Evolutionary conservation across 2,113 vertebrate genomes (phyloP).

Genomic region (Halcyon senegalensis): DNA sequence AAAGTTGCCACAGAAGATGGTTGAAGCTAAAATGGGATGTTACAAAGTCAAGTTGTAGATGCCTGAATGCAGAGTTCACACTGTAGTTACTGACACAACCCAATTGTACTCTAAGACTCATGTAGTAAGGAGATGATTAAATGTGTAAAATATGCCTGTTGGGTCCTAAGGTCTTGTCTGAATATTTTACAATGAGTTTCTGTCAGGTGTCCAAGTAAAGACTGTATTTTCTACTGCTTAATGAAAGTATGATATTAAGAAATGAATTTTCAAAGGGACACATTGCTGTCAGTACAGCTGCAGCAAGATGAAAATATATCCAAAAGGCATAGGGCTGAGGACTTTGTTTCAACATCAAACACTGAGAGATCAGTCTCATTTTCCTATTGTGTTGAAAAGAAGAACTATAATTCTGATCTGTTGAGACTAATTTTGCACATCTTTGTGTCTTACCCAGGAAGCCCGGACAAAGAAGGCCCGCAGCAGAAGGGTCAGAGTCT

Average conservation of each 20-base stretch:
- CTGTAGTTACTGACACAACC: neutral
- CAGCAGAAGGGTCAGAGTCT: neutral
- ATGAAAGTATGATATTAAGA: neutral
- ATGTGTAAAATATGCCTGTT: neutral
- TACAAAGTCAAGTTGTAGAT: neutral
- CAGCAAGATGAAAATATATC: neutral
- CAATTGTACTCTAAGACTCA: neutral
- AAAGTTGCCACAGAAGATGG: neutral
- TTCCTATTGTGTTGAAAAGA: neutral
- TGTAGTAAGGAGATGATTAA: neutral
- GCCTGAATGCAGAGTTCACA: neutral
- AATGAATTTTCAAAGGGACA: conserved; percentile 25
- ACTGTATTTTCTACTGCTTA: neutral
- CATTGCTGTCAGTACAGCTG: neutral
- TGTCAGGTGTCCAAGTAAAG: neutral
- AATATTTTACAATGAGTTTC: neutral
- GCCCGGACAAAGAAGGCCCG: neutral
- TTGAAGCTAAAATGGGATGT: neutral
- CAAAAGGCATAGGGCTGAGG: neutral
- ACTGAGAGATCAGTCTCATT: neutral
- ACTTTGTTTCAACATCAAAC: conserved; percentile 24
- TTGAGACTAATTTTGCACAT: neutral
- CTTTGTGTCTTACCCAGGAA: accelerated
- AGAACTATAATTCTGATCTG: neutral
- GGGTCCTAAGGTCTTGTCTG: neutral